phyloP scores from a whole-genome alignment of 2,113 vertebrate genomes.

The Oxyruncus cristatus region DNA sequence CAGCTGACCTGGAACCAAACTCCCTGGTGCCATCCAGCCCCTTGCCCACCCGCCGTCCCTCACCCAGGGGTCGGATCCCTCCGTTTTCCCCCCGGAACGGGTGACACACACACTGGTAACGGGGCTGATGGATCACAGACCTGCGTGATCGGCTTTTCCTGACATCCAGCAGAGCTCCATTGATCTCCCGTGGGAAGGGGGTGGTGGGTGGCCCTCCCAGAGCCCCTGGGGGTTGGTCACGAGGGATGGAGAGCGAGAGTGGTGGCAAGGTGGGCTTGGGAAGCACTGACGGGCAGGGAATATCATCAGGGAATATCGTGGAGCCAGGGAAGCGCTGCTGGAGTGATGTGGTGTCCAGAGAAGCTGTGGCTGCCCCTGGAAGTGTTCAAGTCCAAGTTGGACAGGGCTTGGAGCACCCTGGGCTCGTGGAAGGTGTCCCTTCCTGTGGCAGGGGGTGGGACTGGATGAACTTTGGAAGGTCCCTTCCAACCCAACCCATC shows the following conservation, averaged over 20 bases:
- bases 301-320: not conserved
- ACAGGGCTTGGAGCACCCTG: not conserved
- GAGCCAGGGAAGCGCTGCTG: not conserved
- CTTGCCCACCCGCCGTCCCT: not conserved
- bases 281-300: not conserved
- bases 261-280: not conserved
- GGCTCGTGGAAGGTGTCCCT: not conserved
- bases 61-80: conserved; percentile 41
- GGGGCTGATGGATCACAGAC: conserved; percentile 74
- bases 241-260: not conserved
- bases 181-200: conserved; percentile 55
- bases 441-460: not conserved
- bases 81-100: conserved; percentile 61
- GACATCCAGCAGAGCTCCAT: conserved; percentile 70
- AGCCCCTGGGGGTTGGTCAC: conserved; percentile 39
- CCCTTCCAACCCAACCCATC: too few relatives aligned
- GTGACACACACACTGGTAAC: conserved; percentile 62
- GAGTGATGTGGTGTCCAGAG: not conserved
- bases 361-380: not conserved
- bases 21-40: not conserved
- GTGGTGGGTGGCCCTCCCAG: conserved; percentile 56
- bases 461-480: too few relatives aligned
- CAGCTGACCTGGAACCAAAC: not conserved
- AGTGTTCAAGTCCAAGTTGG: not conserved
- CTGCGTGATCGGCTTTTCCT: too few relatives aligned